These are phyloP conservation scores for Lasioglossum baleicum DNA, from an alignment of 1,140 invertebrate genomes.

Conservation along the genomic window DNA sequence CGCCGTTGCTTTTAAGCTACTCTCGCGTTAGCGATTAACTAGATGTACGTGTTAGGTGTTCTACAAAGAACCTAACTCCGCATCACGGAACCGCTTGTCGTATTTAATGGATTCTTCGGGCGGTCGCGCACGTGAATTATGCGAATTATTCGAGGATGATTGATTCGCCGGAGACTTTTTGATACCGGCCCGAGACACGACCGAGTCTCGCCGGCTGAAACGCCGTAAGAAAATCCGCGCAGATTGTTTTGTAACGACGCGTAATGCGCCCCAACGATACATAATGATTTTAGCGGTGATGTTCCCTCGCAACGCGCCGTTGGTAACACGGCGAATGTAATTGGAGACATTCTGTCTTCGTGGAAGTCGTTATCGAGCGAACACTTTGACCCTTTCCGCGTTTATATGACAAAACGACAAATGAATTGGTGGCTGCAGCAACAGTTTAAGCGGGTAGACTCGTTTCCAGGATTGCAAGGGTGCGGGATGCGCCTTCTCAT, in stretches of 20 bases:
- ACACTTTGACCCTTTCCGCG: too few species aligned
- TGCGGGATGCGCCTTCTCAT: too few species aligned
- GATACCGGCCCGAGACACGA: background rate
- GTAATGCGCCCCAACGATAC: background rate
- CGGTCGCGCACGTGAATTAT: background rate
- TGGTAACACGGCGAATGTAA: too few species aligned
- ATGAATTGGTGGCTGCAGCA: too few species aligned
- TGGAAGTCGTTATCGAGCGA: too few species aligned
- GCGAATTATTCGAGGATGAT: constrained; percentile 40
- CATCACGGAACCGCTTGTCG: background rate
- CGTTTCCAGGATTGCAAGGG: too few species aligned
- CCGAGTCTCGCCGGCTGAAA: background rate
- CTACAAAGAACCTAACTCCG: too few species aligned
- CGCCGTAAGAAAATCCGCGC: background rate
- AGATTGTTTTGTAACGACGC: background rate
- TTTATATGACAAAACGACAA: too few species aligned
- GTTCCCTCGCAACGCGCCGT: background rate
- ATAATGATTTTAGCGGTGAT: background rate
- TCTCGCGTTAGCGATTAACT: constrained; percentile 24
- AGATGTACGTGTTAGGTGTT: constrained; percentile 16
- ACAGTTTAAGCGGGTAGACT: too few species aligned
- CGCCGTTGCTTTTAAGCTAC: constrained; percentile 21
- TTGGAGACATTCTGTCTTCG: too few species aligned
- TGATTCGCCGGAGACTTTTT: constrained; percentile 32
- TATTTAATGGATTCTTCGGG: constrained; percentile 40